Conservation (phyloP, 2,888 invertebrate genomes). For the Sphecodes monilicornis region DNA sequence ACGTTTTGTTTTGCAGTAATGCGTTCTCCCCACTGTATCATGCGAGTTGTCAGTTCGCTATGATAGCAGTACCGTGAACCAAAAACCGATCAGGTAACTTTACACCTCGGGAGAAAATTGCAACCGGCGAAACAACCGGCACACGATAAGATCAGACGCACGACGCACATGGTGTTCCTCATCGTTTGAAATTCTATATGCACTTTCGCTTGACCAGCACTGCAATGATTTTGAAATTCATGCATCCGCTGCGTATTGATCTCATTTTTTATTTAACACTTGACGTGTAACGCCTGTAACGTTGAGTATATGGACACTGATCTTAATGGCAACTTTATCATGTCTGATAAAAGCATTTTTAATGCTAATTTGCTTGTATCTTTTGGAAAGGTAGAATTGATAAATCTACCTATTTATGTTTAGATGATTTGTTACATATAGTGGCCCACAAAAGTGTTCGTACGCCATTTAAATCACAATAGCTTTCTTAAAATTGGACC, state of each 20-base stretch:
- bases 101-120: not conserved
- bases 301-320: not conserved
- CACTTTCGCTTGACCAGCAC: slow-evolving; percentile 8
- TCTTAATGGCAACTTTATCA: not conserved
- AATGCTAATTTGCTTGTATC: not conserved
- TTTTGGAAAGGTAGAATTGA: not conserved
- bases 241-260: not conserved
- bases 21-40: slow-evolving; percentile 3
- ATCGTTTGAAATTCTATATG: not conserved
- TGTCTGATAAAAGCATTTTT: not conserved
- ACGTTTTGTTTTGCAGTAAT: slow-evolving; percentile 14
- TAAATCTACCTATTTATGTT: not conserved
- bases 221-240: not conserved
- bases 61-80: slow-evolving; percentile 28
- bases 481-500: too few species aligned
- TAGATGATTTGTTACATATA: too few species aligned
- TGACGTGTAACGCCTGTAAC: not conserved
- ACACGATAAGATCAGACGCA: not conserved
- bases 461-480: too few species aligned
- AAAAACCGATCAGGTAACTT: slow-evolving; percentile 50
- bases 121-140: not conserved
- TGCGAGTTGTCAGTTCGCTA: slow-evolving; percentile 12
- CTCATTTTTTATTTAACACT: not conserved
- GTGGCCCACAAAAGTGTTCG: too few species aligned
- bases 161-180: slow-evolving; percentile 17